These are phyloP conservation scores for Mallotus villosus DNA, from an alignment of 2,797 vertebrate species.

Conservation along the genomic window DNA sequence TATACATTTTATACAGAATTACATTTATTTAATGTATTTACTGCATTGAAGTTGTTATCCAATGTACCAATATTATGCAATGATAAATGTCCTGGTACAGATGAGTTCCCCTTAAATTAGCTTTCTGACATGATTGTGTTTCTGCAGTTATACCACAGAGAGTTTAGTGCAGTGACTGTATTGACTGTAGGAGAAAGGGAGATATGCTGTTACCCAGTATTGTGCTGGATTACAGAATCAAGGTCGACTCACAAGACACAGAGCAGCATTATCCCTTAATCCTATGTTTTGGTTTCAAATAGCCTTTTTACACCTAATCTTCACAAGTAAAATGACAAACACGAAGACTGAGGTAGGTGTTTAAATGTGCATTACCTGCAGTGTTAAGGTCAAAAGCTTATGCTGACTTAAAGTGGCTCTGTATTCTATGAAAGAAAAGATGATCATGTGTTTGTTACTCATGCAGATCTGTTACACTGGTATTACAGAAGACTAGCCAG, in stretches of 20 bases:
- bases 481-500: slow-evolving; percentile 48
- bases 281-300: slow-evolving; percentile 80
- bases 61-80: slow-evolving; percentile 27
- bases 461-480: slow-evolving; percentile 41
- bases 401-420: slow-evolving; percentile 60
- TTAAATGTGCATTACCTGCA: slow-evolving; percentile 71
- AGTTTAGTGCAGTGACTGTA: slow-evolving; percentile 59
- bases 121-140: slow-evolving; percentile 52
- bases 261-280: slow-evolving; percentile 80
- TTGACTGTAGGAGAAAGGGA: slow-evolving; percentile 63
- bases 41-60: no score
- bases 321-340: slow-evolving; percentile 76
- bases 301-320: slow-evolving; percentile 76
- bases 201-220: slow-evolving; percentile 72
- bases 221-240: slow-evolving; percentile 79
- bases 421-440: slow-evolving; percentile 51
- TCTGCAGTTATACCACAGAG: slow-evolving; percentile 65
- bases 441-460: slow-evolving; percentile 49
- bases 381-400: slow-evolving; percentile 72
- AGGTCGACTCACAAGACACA: slow-evolving; percentile 78
- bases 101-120: slow-evolving; percentile 24
- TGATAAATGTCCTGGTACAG: slow-evolving; percentile 49
- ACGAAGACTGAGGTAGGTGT: slow-evolving; percentile 72
- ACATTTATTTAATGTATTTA: no score
- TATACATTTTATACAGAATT: no score